Conservation (phyloP, 2,888 invertebrate genomes). For the Leucophora obtusa region DNA sequence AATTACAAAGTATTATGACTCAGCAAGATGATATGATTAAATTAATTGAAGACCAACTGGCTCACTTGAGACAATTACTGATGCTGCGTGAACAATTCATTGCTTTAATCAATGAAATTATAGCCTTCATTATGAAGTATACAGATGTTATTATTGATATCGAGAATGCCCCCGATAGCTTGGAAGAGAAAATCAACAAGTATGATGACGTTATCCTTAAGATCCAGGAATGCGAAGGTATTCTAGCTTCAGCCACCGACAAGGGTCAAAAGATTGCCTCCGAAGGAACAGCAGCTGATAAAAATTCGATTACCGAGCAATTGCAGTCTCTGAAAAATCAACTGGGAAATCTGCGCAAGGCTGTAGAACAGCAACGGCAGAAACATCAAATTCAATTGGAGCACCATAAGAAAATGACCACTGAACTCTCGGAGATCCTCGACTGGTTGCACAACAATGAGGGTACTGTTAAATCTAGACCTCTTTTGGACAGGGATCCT, state of each 20-base stretch:
- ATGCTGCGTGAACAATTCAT: slow-evolving; percentile 92
- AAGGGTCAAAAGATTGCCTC: slow-evolving; percentile 95
- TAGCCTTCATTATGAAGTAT: slow-evolving; percentile 91
- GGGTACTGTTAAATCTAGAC: slow-evolving; percentile 88
- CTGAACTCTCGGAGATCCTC: slow-evolving; percentile 89
- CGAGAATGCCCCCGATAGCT: slow-evolving; percentile 88
- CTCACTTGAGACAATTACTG: slow-evolving; percentile 87
- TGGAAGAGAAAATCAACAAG: slow-evolving; percentile 91
- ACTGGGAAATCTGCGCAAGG: slow-evolving; percentile 86
- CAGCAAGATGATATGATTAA: slow-evolving; percentile 93
- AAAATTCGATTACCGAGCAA: slow-evolving; percentile 92
- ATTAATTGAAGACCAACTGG: slow-evolving; percentile 91
- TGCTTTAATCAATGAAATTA: slow-evolving; percentile 90
- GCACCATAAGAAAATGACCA: slow-evolving; percentile 90
- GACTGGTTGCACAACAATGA: slow-evolving; percentile 92
- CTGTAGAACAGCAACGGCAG: slow-evolving; percentile 91
- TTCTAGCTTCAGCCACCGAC: slow-evolving; percentile 91
- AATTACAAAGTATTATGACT: slow-evolving; percentile 87
- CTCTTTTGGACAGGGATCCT: slow-evolving; percentile 87
- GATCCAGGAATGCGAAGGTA: slow-evolving; percentile 94
- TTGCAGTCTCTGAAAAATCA: slow-evolving; percentile 92
- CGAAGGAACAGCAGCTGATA: slow-evolving; percentile 92
- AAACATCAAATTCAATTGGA: slow-evolving; percentile 93
- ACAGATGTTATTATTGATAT: slow-evolving; percentile 91
- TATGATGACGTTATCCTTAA: slow-evolving; percentile 91